These are phyloP conservation scores for Electrona antarctica DNA, from an alignment of 2,113 vertebrate genomes.

Conservation along the genomic window DNA sequence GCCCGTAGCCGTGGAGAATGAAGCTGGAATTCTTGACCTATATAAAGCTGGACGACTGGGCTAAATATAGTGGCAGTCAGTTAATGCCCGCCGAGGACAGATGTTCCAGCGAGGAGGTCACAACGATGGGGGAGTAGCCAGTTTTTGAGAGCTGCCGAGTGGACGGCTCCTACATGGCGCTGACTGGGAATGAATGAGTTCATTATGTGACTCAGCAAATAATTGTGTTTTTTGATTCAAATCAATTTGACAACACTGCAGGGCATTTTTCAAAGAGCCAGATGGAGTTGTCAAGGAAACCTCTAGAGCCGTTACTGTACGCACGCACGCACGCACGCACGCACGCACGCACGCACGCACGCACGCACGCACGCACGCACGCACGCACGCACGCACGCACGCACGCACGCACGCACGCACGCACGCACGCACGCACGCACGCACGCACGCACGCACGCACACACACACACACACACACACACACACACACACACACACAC, in stretches of 20 bases:
- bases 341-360: too few relatives aligned
- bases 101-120: slow-evolving; percentile 62
- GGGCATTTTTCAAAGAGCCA: slow-evolving; percentile 46
- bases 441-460: not conserved
- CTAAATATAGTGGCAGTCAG: slow-evolving; percentile 69
- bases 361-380: too few relatives aligned
- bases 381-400: too few relatives aligned
- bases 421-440: too few relatives aligned
- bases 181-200: slow-evolving; percentile 30
- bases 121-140: slow-evolving; percentile 41
- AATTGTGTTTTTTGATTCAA: slow-evolving; percentile 33
- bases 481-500: too few relatives aligned
- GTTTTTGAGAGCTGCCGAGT: slow-evolving; percentile 19
- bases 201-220: slow-evolving; percentile 39
- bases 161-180: slow-evolving; percentile 4
- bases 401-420: too few relatives aligned
- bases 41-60: slow-evolving; percentile 59
- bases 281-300: slow-evolving; percentile 36
- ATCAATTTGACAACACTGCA: slow-evolving; percentile 45
- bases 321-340: too few relatives aligned
- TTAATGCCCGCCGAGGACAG: slow-evolving; percentile 65
- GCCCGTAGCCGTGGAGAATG: slow-evolving; percentile 41
- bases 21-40: slow-evolving; percentile 72
- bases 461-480: not conserved
- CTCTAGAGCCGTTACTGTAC: slow-evolving; percentile 1